These are phyloP conservation scores for Callimorpha dominula DNA, from an alignment of 2,888 invertebrate species.

Conservation along the genomic window DNA sequence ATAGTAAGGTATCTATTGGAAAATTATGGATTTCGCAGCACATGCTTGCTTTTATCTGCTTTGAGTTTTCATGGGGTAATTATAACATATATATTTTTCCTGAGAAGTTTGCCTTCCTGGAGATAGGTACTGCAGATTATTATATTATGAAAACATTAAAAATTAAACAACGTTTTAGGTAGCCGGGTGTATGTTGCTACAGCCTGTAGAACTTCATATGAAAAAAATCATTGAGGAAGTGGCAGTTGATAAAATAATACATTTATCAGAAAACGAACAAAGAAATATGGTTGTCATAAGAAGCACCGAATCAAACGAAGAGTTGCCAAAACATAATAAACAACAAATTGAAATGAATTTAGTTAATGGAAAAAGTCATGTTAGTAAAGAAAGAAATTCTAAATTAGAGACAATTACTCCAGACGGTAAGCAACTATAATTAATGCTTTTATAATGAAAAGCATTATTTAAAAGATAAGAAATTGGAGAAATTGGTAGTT, in stretches of 20 bases:
- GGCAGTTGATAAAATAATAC: slow-evolving; percentile 70
- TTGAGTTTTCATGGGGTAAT: slow-evolving; percentile 89
- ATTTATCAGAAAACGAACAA: slow-evolving; percentile 68
- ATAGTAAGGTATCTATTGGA: slow-evolving; percentile 89
- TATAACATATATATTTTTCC: not conserved
- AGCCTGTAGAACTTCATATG: slow-evolving; percentile 87
- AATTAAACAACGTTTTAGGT: slow-evolving; percentile 69
- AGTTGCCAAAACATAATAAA: slow-evolving; percentile 50
- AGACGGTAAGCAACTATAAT: slow-evolving; percentile 57
- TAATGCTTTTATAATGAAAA: no score
- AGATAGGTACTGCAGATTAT: not conserved
- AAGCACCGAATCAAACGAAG: slow-evolving; percentile 58
- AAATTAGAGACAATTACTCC: slow-evolving; percentile 55
- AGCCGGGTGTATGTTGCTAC: slow-evolving; percentile 86
- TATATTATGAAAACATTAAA: not conserved
- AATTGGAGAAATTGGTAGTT: no score
- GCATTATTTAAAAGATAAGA: no score
- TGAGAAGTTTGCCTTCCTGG: not conserved
- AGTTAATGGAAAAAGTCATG: slow-evolving; percentile 44
- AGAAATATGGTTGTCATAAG: slow-evolving; percentile 65
- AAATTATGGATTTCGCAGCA: slow-evolving; percentile 88
- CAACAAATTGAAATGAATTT: slow-evolving; percentile 51
- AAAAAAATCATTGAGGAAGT: slow-evolving; percentile 76
- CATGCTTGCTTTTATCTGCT: slow-evolving; percentile 88
- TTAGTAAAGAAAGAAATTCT: slow-evolving; percentile 56